Percentiles rank a stretch among this genome's conserved stretches.
phyloP scores from a whole-genome alignment of 2,113 vertebrate genomes.

The Phalacrocorax brasilianus region DNA sequence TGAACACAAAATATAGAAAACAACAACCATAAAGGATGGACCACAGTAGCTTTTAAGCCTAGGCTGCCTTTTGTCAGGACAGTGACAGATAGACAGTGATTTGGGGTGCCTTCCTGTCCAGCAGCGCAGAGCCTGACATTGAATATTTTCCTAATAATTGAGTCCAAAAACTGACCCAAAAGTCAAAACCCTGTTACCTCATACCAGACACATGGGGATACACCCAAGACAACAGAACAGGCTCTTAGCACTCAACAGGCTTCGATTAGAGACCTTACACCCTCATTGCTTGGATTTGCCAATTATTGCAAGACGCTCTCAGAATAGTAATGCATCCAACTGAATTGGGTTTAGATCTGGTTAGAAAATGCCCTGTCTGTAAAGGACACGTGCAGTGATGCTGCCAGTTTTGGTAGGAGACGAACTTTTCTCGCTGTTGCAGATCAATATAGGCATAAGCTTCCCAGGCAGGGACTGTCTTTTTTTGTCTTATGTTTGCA shows the following conservation, averaged over 20 bases:
- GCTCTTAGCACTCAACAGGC: background rate
- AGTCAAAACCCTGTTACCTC: background rate
- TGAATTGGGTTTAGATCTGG: background rate
- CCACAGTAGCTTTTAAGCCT: background rate
- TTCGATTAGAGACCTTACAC: background rate
- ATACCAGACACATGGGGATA: rapidly evolving
- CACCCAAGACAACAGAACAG: background rate
- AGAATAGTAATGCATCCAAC: background rate
- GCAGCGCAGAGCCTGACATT: background rate
- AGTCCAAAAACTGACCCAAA: background rate
- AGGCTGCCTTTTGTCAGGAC: background rate
- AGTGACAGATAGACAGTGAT: background rate
- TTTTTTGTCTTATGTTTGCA: background rate
- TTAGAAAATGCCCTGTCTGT: background rate
- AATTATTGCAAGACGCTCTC: background rate
- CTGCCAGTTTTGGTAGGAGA: background rate
- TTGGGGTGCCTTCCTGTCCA: background rate
- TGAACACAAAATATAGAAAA: background rate
- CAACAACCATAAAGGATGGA: background rate
- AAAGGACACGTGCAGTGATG: background rate
- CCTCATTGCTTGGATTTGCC: background rate
- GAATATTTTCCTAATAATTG: background rate
- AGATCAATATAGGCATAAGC: background rate
- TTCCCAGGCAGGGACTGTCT: background rate
- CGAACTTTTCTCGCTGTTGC: background rate